Evolutionary conservation across 2,888 invertebrate species (phyloP).

Genomic region (Yponomeuta malinellus): DNA sequence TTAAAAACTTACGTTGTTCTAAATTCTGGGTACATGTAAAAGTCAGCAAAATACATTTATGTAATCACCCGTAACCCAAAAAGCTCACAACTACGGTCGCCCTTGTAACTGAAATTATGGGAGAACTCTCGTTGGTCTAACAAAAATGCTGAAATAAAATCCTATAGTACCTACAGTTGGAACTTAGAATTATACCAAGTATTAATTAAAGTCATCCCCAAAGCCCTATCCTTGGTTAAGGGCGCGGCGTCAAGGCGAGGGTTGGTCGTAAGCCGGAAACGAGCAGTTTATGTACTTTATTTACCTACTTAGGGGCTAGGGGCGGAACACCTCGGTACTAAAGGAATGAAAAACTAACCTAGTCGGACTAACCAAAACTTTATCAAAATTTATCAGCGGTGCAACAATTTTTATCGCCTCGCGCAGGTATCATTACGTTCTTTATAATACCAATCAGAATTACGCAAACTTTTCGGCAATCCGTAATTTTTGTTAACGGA

Average conservation of each 20-base stretch:
- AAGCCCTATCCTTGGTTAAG: slow-evolving; percentile 28
- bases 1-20: neutral
- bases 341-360: neutral
- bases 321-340: neutral
- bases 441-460: neutral
- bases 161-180: neutral
- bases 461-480: neutral
- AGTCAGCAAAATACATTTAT: slow-evolving; percentile 15
- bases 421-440: neutral
- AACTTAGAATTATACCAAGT: slow-evolving; percentile 10
- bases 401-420: too few species aligned
- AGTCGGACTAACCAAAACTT: neutral
- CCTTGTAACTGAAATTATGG: too few species aligned
- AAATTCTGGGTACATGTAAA: neutral
- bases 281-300: slow-evolving; percentile 46
- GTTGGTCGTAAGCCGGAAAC: slow-evolving; percentile 41
- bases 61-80: too few species aligned
- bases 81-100: too few species aligned
- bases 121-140: too few species aligned
- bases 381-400: too few species aligned
- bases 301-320: slow-evolving; percentile 39
- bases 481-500: neutral
- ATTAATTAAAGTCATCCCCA: slow-evolving; percentile 18
- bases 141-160: too few species aligned
- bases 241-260: slow-evolving; percentile 30